Base-by-base conservation (phyloP, 1,140 invertebrate genomes). In the Cydia fagiglandana region DNA sequence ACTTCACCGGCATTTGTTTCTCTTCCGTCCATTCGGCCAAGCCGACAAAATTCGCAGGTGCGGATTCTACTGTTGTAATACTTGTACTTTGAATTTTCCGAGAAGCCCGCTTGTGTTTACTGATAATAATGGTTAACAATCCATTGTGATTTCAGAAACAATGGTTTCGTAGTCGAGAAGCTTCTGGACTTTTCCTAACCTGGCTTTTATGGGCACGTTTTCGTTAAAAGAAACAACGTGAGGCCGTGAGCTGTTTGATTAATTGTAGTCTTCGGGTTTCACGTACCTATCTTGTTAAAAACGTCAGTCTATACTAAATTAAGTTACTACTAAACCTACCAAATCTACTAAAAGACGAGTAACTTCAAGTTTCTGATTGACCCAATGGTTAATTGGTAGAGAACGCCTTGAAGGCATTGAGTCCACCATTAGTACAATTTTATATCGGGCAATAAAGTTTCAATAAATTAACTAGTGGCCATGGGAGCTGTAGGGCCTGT, bases 111-210 rank as follows among this genome's bases (percentile, higher is more conserved):
- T 34, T 34, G 45, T 83, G 81, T 85, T 82, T 83, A 83, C 81
- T 78, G 80, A 76, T 77, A n/a, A 77, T 77, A 76, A 50, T 61
- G 56, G 30, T 78, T 80, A 79, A 82, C 82, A 66, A 75, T 77
- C 78, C 78, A 83, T 87, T 85, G 86, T 86, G 73, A 75, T 77
- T 75, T 68, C 41, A n/a, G 30, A 75, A 81, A 82, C 84, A 82
- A 84, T 84, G 77, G 81, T 76, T 77, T 74, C 53, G 20, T 73
- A 76, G 75, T 38, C n/a, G n/a, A 17, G 68, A 76, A 74, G 20
- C 50, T 74, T 70, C 76, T 61, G 66, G 76, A 77, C 38, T n/a
- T 64, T 73, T 77, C 76, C 34, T 28, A 20, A 56, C 61, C 50
- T 53, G n/a, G 2, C 17, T 13, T 24, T 61, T 61, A n/a, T 61